Base-by-base conservation (phyloP, 2,113 vertebrate genomes). In the Centropus unirufus region DNA sequence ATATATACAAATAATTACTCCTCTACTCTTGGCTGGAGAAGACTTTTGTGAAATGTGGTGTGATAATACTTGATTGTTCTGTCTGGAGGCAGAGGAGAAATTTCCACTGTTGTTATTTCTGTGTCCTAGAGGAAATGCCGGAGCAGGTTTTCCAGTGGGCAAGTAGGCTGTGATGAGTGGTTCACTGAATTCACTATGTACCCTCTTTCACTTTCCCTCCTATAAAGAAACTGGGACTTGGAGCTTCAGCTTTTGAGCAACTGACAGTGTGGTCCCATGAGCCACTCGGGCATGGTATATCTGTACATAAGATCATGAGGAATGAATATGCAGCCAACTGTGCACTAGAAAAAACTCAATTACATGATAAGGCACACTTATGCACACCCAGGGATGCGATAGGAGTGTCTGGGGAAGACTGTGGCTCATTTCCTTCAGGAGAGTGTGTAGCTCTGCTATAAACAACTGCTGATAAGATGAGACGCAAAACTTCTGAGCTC, bases 351-450 rank as follows among this genome's bases (percentile, higher is more conserved):
- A 19, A 51, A 81, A 30, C 8, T 34, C 16, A 14, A 2, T 51
- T 52, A 5, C 14, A 1, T 0, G 5, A 8, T 2, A n/a, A 57
- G 15, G 32, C 26, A 18, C 62, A 6, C 0, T 5, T 36, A 17
- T 40, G 70, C 32, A 8, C 11, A 17, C 11, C 17, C 68, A 66
- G 54, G 30, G 64, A 3, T 0, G 6, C 23, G 76, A 12, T 19
- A 39, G 75, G 58, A n/a, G 12, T 17, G 73, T 21, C 47, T 32
- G n/a, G 21, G 59, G 19, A 54, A 76, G 55, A 52, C 68, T 55
- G 34, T 0, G 0, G 19, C 55, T 91, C 44, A 0, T 44, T 72
- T 34, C 8, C 36, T 34, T 68, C 34, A 14, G 36, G 27, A 39
- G 59, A 10, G 18, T 27, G 39, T 75, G 51, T 58, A 69, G 40